A percentile compares a stretch with the other conserved stretches of the same genome.
phyloP scores from a whole-genome alignment of 2,888 invertebrate genomes.

The Chaitophorus viminalis region DNA sequence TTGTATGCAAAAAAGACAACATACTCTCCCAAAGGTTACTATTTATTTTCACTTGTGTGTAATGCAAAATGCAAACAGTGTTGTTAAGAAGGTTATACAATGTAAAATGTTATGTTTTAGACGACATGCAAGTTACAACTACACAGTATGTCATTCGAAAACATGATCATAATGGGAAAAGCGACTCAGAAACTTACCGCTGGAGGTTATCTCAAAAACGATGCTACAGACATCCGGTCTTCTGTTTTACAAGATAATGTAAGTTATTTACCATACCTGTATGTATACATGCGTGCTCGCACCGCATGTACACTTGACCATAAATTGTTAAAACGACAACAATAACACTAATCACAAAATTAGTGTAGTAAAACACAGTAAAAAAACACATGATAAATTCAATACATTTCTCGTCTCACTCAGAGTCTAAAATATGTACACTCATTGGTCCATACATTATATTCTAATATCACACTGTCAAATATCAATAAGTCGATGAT shows the following conservation, averaged over 20 bases:
- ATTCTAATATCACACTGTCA: too few relatives aligned
- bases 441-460: too few relatives aligned
- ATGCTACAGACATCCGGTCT: slow-evolving; percentile 32
- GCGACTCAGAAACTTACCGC: slow-evolving; percentile 51
- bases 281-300: not conserved
- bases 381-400: too few relatives aligned
- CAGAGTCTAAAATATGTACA: too few relatives aligned
- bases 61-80: not conserved
- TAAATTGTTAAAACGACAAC: not conserved
- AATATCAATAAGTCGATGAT: too few relatives aligned
- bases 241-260: slow-evolving; percentile 53
- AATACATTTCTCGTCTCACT: too few relatives aligned
- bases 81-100: not conserved
- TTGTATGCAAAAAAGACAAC: too few relatives aligned
- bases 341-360: too few relatives aligned
- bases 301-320: not conserved
- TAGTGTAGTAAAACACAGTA: too few relatives aligned
- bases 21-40: not conserved
- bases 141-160: slow-evolving; percentile 48
- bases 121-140: slow-evolving; percentile 49
- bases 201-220: slow-evolving; percentile 44
- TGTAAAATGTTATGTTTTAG: slow-evolving; percentile 5
- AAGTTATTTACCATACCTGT: not conserved
- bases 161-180: slow-evolving; percentile 53
- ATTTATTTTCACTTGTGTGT: not conserved